phyloP scores from a whole-genome alignment of 2,797 vertebrate genomes.

The Pelochelys cantorii region DNA sequence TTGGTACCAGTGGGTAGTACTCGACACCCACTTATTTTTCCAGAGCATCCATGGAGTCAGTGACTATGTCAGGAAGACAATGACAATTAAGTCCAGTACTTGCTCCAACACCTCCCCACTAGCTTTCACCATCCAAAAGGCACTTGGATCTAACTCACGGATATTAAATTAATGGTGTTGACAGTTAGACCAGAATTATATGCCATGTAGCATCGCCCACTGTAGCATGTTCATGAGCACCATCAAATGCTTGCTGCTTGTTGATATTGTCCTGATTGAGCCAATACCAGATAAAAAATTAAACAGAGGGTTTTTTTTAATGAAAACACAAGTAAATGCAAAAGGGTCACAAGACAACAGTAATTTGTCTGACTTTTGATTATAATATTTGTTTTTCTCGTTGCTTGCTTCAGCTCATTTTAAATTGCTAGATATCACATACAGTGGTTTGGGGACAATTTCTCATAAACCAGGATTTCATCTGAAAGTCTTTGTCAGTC shows the following conservation, averaged over 20 bases:
- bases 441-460: background rate
- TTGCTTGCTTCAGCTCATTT: conserved; percentile 62
- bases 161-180: background rate
- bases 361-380: conserved; percentile 64
- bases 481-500: conserved; percentile 29
- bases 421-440: conserved; percentile 58
- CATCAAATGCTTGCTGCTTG: background rate
- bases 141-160: background rate
- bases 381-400: conserved; percentile 53
- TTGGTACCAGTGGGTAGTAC: too few species aligned
- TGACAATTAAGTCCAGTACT: background rate
- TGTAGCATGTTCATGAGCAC: background rate
- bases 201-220: background rate
- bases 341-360: conserved; percentile 43
- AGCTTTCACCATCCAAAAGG: background rate
- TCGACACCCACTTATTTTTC: too few species aligned
- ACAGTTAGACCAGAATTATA: background rate
- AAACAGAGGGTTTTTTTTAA: background rate
- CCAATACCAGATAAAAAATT: background rate
- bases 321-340: background rate
- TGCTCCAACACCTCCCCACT: background rate
- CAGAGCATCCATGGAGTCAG: too few species aligned
- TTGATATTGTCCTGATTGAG: background rate
- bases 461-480: conserved; percentile 65
- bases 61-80: background rate